Base-by-base conservation (phyloP, 64 coral and sea anemone genomes). In the Montipora foliosa region DNA sequence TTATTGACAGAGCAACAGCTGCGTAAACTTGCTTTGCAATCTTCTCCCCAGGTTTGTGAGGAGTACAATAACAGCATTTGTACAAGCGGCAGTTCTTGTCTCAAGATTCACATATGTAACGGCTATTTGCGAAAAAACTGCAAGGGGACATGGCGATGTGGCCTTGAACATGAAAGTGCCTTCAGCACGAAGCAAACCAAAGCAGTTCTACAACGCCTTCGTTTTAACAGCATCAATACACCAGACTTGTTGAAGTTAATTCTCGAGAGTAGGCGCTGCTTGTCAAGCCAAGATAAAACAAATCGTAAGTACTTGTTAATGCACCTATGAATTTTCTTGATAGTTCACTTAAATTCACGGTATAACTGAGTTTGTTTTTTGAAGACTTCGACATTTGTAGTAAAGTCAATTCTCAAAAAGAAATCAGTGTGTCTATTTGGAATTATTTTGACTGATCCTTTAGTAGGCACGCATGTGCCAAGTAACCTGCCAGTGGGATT, bases 21-120 rank as follows among this genome's bases (percentile, higher is more conserved):
- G 6, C 89, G 66, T 10, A 46, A 9, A 47, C 44, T 93, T 4
- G 92, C 88, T 4, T 51, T 77, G 8, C 76, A 70, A 11, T 94
- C 93, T 1, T 90, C 87, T 45, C 93, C 89, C 20, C 89, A 88
- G 80, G 68, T 95, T 52, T 95, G 94, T 68, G 45, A 70, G 3
- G 82, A 91, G 1, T 91, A 95, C 74, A 95, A 95, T 79, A 91
- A 91, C 60, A 66, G 49, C 0, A 60, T n/a, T 16, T 95, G 94
- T 37, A 15, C 1, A 1, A 16, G 45, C 21, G 89, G 82, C 49
- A 44, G 81, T 22, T 67, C 25, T 22, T 95, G 92, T 50, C 4
- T 5, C 5, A 87, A 53, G 21, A 73, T 93, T 20, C 92, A 93
- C 66, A 49, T 93, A 5, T 93, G 92, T 47, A 53, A 67, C 58